phyloP scores from a whole-genome alignment of 2,888 invertebrate genomes.

The Herminia tarsipennalis region DNA sequence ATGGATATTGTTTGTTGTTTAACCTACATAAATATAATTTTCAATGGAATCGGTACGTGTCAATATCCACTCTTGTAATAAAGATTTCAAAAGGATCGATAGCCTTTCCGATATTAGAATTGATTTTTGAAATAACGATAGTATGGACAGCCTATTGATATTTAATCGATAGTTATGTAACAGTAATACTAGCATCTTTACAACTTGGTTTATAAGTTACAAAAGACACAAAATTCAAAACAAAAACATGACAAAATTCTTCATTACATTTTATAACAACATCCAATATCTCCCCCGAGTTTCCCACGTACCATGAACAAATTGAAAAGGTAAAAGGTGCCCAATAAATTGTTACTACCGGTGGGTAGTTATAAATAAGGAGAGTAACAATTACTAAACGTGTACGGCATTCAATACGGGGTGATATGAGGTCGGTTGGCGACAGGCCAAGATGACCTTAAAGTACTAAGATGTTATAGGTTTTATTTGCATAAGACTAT shows the following conservation, averaged over 20 bases:
- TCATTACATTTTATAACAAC: background rate
- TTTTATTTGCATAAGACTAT: background rate
- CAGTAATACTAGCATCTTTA: background rate
- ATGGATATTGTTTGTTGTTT: no score
- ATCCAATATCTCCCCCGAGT: background rate
- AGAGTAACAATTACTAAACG: constrained; percentile 34
- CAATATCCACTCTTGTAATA: no score
- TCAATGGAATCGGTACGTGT: no score
- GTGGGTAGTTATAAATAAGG: constrained; percentile 33
- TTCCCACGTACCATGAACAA: constrained; percentile 13
- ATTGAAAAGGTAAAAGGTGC: constrained; percentile 36
- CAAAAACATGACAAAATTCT: background rate
- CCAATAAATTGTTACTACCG: constrained; percentile 26
- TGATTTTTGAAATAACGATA: no score
- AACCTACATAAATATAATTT: no score
- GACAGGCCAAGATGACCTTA: constrained; percentile 25
- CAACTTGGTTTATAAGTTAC: no score
- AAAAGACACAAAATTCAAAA: no score
- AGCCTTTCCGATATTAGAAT: no score
- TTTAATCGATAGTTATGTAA: no score
- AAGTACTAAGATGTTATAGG: background rate
- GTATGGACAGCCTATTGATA: no score
- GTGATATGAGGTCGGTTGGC: constrained; percentile 44
- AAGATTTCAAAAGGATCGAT: no score
- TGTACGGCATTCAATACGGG: constrained; percentile 28